These are phyloP conservation scores for Morbakka virulenta DNA, from an alignment of 30 jellyfish, hydroid and myxozoan species.

Conservation along the genomic window DNA sequence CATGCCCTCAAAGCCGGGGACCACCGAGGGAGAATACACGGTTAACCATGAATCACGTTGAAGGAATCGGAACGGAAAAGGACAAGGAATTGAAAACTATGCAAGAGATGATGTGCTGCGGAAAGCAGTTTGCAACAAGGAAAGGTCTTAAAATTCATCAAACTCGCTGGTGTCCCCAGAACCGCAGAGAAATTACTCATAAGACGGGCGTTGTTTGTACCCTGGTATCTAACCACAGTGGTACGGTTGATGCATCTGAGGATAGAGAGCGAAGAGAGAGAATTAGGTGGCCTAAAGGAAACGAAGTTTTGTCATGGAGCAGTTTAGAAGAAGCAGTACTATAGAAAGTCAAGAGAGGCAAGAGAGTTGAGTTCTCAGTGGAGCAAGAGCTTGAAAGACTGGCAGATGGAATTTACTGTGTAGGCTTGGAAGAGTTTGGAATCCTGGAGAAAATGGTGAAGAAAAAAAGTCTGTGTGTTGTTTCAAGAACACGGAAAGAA, in stretches of 20 bases:
- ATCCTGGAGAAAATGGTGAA: background rate
- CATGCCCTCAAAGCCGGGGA: conserved; percentile 14
- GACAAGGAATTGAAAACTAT: background rate
- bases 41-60: background rate
- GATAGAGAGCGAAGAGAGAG: background rate
- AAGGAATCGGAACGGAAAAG: conserved; percentile 7
- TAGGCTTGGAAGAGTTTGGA: background rate
- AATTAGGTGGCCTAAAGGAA: conserved; percentile 1
- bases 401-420: conserved; percentile 1
- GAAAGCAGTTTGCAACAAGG: background rate
- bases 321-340: background rate
- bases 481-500: background rate
- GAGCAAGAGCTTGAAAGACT: background rate
- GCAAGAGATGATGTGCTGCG: conserved; percentile 1
- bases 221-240: conserved; percentile 3
- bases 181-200: background rate
- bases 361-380: background rate
- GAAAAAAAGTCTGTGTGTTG: background rate
- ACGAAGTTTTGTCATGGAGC: background rate
- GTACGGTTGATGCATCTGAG: background rate
- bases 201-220: background rate
- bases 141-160: background rate
- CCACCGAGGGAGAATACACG: conserved; percentile 4
- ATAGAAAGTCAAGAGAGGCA: background rate
- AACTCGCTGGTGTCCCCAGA: background rate